phyloP scores from a whole-genome alignment of 2,113 vertebrate species.

The Corythaixoides concolor region DNA sequence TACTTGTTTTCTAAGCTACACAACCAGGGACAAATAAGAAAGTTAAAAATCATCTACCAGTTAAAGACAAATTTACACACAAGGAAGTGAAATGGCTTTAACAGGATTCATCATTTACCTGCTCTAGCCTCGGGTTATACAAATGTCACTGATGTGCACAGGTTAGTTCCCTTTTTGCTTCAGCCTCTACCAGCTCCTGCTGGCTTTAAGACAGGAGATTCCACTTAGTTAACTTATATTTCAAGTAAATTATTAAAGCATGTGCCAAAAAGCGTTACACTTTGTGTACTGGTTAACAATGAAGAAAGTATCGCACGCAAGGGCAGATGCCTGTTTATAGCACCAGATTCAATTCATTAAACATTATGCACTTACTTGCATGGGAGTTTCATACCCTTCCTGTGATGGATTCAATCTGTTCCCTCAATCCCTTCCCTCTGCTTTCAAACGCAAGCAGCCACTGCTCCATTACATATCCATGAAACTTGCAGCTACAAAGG shows the following conservation, averaged over 20 bases:
- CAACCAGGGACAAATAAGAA: not conserved
- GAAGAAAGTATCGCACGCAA: conserved; percentile 16
- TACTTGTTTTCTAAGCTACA: not conserved
- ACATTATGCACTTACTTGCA: conserved; percentile 23
- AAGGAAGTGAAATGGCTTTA: not conserved
- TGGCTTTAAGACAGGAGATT: not conserved
- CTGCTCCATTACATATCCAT: conserved; percentile 56
- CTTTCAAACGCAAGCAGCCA: conserved; percentile 26
- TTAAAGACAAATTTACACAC: not conserved
- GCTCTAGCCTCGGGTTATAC: not conserved
- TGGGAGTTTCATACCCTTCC: conserved; percentile 21
- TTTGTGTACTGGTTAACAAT: conserved; percentile 28
- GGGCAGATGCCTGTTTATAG: conserved; percentile 35
- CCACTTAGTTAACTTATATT: conserved; percentile 28
- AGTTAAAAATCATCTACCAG: not conserved
- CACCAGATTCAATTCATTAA: conserved; percentile 48
- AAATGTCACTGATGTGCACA: not conserved
- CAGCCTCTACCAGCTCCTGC: not conserved
- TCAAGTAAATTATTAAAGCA: conserved; percentile 50
- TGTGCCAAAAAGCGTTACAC: conserved; percentile 28
- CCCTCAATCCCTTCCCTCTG: not conserved
- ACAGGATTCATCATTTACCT: not conserved
- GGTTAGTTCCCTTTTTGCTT: not conserved
- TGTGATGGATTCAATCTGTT: conserved; percentile 53
- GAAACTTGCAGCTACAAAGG: conserved; percentile 44